These are phyloP conservation scores for Lanius ludovicianus DNA, from an alignment of 2,113 vertebrate genomes.

Conservation along the genomic window DNA sequence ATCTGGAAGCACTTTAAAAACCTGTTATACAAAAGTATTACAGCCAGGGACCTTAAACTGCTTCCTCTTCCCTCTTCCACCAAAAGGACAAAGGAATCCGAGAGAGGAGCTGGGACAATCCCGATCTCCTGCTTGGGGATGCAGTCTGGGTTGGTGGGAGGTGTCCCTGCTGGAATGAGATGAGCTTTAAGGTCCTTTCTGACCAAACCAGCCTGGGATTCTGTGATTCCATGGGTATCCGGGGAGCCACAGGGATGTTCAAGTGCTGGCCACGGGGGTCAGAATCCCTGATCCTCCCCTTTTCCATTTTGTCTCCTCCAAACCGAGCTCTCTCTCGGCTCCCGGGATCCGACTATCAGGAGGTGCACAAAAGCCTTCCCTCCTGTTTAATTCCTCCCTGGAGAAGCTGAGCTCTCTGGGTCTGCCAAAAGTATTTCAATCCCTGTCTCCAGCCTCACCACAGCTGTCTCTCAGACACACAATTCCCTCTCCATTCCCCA, in stretches of 20 bases:
- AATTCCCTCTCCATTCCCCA: not conserved
- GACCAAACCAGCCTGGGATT: not conserved
- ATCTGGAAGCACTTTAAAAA: not conserved
- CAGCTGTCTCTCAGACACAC: not conserved
- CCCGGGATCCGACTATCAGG: rapidly evolving
- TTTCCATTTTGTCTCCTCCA: not conserved
- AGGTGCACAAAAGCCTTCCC: not conserved
- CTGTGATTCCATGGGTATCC: rapidly evolving
- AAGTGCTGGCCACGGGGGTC: rapidly evolving
- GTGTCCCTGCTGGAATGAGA: not conserved
- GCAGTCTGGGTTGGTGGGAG: not conserved
- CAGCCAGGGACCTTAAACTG: not conserved
- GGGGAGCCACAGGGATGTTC: not conserved
- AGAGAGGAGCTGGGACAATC: not conserved
- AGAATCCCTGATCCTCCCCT: not conserved
- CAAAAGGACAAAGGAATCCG: rapidly evolving
- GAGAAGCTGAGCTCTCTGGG: not conserved
- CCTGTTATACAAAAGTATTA: not conserved
- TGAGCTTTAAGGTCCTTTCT: not conserved
- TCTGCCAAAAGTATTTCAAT: not conserved
- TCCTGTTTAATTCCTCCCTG: rapidly evolving
- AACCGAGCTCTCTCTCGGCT: rapidly evolving
- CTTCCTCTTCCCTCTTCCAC: not conserved
- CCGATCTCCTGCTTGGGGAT: not conserved
- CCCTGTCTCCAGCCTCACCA: not conserved